Evolutionary conservation across 35 echinoderm and acorn worm species (phyloP), one percentile per base, ranked within the genome.

Genomic region (Hemicentrotus pulcherrimus): DNA sequence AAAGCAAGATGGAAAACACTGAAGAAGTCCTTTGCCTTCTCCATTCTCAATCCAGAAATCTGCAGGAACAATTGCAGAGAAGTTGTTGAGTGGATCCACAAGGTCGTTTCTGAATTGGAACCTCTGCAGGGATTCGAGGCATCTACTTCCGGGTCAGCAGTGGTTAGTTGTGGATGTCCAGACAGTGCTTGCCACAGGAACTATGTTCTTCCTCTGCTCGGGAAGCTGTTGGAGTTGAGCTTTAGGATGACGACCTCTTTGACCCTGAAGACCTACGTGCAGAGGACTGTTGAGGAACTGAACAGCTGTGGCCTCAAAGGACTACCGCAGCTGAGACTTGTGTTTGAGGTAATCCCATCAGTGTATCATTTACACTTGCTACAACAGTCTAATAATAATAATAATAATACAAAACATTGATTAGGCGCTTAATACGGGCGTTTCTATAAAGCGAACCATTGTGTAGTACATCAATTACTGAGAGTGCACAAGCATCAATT

Each of bases 141-240:
- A 18, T 41, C 88, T 22, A 90, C 88, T 5, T 32, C 12, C 46
- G 7, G 32, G 5, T 45, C 32, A 47, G 2, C 13, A 24, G 32
- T 28, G 46, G 0, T 0, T 32, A 13, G 46, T 14, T 93, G 91
- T 93, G n/a, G 91, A 47, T 93, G 91, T 13, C 46, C 16, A 28
- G 91, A 93, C 9, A 58, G 48, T 31, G 14, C 30, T 32, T 93
- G 91, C 91, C 91, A 93, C 14, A 6, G 10, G 46, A 58, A 24
- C 22, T 47, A 93, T 58, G 47, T 93, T 5, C 91, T 93, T 31
- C 91, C 91, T 47, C 5, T 93, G 22, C 48, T 93, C 4, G 46
- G 46, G 47, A 93, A 93, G 46, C 91, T 93, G 18, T 58, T 93
- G 46, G 46, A 93, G 48, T 48, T 93, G 11, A 93, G 91, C 48